Evolutionary conservation across 2,888 invertebrate genomes (phyloP), one percentile per base, ranked within the genome.

Genomic region (Strigamia crassipes): DNA sequence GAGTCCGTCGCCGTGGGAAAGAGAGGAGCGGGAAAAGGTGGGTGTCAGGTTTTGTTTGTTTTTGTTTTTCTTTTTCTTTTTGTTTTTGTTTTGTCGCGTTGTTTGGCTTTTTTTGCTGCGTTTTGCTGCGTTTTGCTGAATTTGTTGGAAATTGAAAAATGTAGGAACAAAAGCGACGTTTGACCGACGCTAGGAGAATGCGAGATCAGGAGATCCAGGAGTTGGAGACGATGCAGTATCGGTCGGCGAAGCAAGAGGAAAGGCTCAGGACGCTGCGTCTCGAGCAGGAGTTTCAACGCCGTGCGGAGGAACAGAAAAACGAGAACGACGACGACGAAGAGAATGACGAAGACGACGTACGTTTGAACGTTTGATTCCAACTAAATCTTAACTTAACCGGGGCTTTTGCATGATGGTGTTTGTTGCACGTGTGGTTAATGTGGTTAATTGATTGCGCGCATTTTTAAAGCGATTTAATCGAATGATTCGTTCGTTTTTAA

Each of bases 281-380:
- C n/a, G 97, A 98, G 87, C 91, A 94, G 83, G 97, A 98, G 88
- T 98, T 98, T 88, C 96, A 97, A 87, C 91, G 95, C 80, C 90
- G 97, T 79, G 96, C 96, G 3, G 93, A 94, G 86, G 95, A 96
- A 88, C 92, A 90, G 84, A 91, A 91, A 84, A 93, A 92, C 85
- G 93, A 92, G 84, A 93, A 92, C 85, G 93, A 92, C 82, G 93
- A 93, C 80, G 93, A 92, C 83, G 90, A 90, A 86, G 90, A 92
- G 87, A 89, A 92, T 87, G 90, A 93, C 86, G 89, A 89, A 56
- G 90, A 87, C 82, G 85, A 81, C 78, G 81, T 81, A 77, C 10
- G 78, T 81, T 78, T n/a, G 78, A n/a, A n/a, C n/a, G n/a, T n/a
- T n/a, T n/a, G n/a, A n/a, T n/a, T n/a, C n/a, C n/a, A n/a, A n/a